Conservation (phyloP, 2,797 vertebrate genomes). For the Astyanax mexicanus region DNA sequence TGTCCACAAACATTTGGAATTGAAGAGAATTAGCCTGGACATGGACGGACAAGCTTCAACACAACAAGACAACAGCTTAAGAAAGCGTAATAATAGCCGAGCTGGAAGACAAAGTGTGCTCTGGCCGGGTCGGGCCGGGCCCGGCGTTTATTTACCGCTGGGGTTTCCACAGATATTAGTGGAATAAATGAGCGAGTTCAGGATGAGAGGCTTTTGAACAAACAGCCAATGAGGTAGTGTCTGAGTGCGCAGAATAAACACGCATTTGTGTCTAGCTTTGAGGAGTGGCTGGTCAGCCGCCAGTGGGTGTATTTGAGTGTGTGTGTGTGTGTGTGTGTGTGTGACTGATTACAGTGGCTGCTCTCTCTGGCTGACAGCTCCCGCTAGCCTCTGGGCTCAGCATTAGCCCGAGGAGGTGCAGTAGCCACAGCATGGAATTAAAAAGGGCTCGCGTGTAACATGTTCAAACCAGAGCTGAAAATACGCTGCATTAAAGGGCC, state of each 20-base stretch:
- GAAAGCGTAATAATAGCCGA: conserved; percentile 27
- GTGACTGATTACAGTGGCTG: conserved; percentile 39
- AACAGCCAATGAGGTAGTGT: conserved; percentile 78
- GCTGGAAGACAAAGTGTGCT: conserved; percentile 34
- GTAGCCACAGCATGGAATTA: conserved; percentile 11
- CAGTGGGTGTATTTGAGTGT: conserved; percentile 45
- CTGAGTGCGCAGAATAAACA: conserved; percentile 77
- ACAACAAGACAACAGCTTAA: conserved; percentile 5
- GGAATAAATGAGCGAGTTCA: conserved; percentile 66
- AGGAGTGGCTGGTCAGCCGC: conserved; percentile 67
- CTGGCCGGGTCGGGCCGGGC: conserved; percentile 30
- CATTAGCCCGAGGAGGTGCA: neutral
- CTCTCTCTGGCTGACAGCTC: conserved; percentile 21
- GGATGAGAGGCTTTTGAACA: conserved; percentile 68
- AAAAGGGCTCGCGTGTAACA: neutral
- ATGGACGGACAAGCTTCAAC: neutral
- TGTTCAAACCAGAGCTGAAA: neutral
- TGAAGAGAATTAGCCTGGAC: neutral
- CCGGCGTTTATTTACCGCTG: conserved; percentile 60
- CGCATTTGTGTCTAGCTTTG: conserved; percentile 68
- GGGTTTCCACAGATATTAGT: conserved; percentile 59
- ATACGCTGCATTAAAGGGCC: no score
- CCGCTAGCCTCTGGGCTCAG: conserved; percentile 23
- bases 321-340: neutral
- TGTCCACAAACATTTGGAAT: neutral